These are phyloP conservation scores for Willisornis vidua DNA, from an alignment of 2,113 vertebrate genomes.

Conservation along the genomic window DNA sequence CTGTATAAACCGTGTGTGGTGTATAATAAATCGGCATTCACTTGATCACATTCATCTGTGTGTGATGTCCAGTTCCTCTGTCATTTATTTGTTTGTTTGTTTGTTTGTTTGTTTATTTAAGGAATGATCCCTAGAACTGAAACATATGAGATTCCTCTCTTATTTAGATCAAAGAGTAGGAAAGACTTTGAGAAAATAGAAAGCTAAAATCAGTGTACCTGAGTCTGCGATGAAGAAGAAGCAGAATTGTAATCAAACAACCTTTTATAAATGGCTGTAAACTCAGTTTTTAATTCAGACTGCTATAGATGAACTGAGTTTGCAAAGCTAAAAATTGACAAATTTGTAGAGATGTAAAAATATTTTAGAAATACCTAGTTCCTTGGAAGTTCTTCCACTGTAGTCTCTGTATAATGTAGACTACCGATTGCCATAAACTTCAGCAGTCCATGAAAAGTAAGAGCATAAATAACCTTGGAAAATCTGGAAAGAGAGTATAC, in stretches of 20 bases:
- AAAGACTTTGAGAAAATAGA: background rate
- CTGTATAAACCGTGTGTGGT: too few species aligned
- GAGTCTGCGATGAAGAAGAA: background rate
- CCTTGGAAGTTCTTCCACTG: background rate
- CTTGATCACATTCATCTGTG: too few species aligned
- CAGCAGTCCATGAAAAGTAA: background rate
- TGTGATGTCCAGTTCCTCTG: too few species aligned
- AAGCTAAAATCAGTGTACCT: background rate
- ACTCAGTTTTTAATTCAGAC: background rate
- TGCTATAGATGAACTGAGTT: background rate
- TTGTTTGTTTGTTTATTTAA: too few species aligned
- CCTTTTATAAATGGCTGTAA: background rate
- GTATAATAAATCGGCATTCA: too few species aligned
- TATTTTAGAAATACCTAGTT: background rate
- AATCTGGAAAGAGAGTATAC: background rate
- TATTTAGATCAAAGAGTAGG: background rate
- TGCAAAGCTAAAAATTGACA: background rate
- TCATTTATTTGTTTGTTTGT: too few species aligned
- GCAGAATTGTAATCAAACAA: background rate
- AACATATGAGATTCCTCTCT: background rate
- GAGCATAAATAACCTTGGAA: background rate
- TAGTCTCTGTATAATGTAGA: background rate
- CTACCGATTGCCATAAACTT: background rate
- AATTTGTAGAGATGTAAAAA: background rate
- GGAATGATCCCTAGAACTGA: background rate